Conservation (phyloP, 2,888 invertebrate species). For the Spicauda simplicius region DNA sequence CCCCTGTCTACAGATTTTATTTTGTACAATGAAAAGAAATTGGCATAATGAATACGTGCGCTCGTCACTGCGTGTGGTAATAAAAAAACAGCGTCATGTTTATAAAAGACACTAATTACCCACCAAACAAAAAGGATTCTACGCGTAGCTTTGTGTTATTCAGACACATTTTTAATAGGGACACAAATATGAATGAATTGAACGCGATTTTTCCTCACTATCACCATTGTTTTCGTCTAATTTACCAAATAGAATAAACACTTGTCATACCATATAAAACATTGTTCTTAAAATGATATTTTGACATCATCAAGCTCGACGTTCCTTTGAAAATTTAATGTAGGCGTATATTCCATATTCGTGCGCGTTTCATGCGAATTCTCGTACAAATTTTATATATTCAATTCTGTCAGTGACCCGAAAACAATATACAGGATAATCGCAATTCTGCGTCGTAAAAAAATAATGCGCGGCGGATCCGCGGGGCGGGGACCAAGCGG, state of each 20-base stretch:
- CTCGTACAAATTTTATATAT: conserved; percentile 31
- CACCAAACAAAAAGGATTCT: conserved; percentile 37
- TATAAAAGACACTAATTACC: conserved; percentile 39
- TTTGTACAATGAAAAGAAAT: conserved; percentile 33
- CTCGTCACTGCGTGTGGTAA: conserved; percentile 34
- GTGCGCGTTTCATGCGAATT: conserved; percentile 20
- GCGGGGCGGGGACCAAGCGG: conserved; percentile 27
- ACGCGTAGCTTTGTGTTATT: conserved; percentile 32
- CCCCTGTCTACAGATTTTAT: conserved; percentile 29
- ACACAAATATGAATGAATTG: conserved; percentile 25
- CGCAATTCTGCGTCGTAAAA: conserved; percentile 33
- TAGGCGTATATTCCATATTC: conserved; percentile 12
- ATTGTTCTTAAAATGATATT: background rate
- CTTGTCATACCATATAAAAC: background rate
- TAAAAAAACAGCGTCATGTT: conserved; percentile 34
- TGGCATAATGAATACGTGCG: conserved; percentile 34
- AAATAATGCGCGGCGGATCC: conserved; percentile 30
- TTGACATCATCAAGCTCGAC: background rate
- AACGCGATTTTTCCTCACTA: conserved; percentile 29
- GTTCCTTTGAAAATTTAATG: conserved; percentile 13
- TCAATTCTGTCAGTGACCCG: conserved; percentile 35
- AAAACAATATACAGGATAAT: conserved; percentile 37
- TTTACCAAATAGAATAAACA: background rate
- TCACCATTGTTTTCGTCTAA: conserved; percentile 9
- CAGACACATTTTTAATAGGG: conserved; percentile 31